Conservation (phyloP, 2,888 invertebrate species). For the Scaptomyza parva region DNA sequence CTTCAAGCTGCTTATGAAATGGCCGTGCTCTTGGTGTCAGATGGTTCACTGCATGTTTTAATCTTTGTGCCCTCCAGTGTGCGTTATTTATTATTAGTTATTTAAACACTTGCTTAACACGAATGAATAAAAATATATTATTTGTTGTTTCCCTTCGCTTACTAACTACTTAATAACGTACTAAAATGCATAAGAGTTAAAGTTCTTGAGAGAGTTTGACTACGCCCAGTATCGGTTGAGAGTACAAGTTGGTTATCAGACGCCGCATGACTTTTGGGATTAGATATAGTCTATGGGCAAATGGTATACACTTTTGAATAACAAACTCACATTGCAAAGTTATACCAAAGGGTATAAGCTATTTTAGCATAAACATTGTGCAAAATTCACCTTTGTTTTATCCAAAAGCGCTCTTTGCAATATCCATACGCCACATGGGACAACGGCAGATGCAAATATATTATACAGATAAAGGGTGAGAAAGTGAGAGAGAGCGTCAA, state of each 20-base stretch:
- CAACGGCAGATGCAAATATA: neutral
- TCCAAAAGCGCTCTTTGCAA: conserved; percentile 32
- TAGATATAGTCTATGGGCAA: conserved; percentile 4
- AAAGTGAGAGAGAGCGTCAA: neutral
- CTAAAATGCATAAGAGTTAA: conserved; percentile 1
- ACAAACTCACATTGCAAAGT: no score
- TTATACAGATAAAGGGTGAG: neutral
- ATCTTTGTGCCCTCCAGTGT: neutral
- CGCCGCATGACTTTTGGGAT: neutral
- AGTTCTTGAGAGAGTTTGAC: conserved; percentile 6
- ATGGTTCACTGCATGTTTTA: neutral
- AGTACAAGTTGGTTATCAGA: conserved; percentile 3
- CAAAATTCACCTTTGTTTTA: conserved; percentile 8
- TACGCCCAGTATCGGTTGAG: neutral
- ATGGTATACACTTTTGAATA: neutral
- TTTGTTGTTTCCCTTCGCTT: neutral
- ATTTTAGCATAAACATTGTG: neutral
- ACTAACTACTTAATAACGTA: neutral
- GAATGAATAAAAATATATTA: no score
- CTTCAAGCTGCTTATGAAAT: conserved; percentile 29
- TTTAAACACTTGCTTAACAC: no score
- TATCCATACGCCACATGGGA: conserved; percentile 62
- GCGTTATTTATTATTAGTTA: no score
- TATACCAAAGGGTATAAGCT: neutral
- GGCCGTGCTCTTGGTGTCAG: neutral